Percentiles rank a stretch among this genome's conserved stretches.
Conservation (phyloP, 1,140 invertebrate species). For the Magallana ariakensis region DNA sequence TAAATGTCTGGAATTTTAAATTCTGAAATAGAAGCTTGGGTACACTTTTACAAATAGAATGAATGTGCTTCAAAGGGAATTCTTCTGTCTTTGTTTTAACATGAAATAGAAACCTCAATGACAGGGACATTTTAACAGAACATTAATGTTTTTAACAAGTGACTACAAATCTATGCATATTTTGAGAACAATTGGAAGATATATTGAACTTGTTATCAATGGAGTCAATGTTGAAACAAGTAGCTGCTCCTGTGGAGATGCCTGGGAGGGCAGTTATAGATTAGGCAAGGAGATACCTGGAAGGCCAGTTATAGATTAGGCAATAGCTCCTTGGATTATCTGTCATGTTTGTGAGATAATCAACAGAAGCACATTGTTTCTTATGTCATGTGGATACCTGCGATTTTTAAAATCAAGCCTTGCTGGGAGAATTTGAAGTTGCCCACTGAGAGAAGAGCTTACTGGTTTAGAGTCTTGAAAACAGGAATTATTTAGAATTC, state of each 20-base stretch:
- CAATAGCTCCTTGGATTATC: not conserved
- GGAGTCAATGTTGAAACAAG: no score
- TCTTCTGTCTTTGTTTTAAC: not conserved
- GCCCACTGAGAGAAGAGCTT: not conserved
- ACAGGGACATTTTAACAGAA: not conserved
- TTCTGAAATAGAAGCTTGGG: not conserved
- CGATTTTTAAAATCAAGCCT: not conserved
- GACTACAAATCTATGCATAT: not conserved
- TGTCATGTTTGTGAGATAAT: slow-evolving; percentile 1
- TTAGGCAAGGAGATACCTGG: not conserved
- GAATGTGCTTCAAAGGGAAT: not conserved
- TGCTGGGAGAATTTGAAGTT: slow-evolving; percentile 16
- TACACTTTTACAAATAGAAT: slow-evolving; percentile 7
- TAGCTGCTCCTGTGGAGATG: no score
- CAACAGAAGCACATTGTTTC: not conserved
- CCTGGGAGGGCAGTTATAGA: not conserved
- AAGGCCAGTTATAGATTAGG: slow-evolving; percentile 1
- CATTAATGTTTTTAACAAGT: not conserved
- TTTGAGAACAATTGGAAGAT: no score
- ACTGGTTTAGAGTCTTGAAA: not conserved
- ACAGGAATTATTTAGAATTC: slow-evolving; percentile 10
- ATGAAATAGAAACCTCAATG: not conserved
- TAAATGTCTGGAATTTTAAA: slow-evolving; percentile 4
- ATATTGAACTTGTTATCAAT: no score
- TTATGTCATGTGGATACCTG: slow-evolving; percentile 16